Conservation (phyloP, 1,140 invertebrate genomes). For the Drosophila tani region DNA sequence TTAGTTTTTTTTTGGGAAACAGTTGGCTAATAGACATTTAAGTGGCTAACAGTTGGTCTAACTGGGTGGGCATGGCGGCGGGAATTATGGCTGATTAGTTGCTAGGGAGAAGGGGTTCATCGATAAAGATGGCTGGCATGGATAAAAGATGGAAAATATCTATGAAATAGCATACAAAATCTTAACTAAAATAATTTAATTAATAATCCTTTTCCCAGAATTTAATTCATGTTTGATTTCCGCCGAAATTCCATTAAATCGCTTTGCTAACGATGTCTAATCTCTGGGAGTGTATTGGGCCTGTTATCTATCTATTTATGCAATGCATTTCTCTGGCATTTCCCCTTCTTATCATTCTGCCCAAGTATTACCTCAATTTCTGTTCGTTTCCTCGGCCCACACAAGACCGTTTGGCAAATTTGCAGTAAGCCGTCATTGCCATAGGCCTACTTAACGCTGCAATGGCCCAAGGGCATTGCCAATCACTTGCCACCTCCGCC, state of each 20-base stretch:
- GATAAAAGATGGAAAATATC: neutral
- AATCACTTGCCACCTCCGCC: slow-evolving; percentile 39
- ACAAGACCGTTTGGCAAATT: slow-evolving; percentile 40
- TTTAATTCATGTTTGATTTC: too few species aligned
- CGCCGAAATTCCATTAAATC: too few species aligned
- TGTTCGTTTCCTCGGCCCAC: slow-evolving; percentile 10
- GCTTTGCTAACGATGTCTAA: neutral
- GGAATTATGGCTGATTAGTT: slow-evolving; percentile 7
- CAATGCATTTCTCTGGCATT: slow-evolving; percentile 17
- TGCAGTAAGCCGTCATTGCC: slow-evolving; percentile 46
- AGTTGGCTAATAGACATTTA: slow-evolving; percentile 58
- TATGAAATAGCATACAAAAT: neutral
- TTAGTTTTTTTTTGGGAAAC: slow-evolving; percentile 16
- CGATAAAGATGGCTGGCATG: neutral
- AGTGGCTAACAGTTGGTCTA: slow-evolving; percentile 57
- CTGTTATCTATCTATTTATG: slow-evolving; percentile 9
- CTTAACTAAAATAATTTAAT: too few species aligned
- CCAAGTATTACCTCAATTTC: slow-evolving; percentile 3
- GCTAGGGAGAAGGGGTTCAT: neutral
- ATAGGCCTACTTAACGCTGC: slow-evolving; percentile 57
- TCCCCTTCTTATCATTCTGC: slow-evolving; percentile 10
- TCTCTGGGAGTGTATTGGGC: neutral
- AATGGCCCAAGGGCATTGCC: slow-evolving; percentile 65
- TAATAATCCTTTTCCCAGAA: too few species aligned
- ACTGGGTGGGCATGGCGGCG: slow-evolving; percentile 27